phyloP scores from a whole-genome alignment of 2,113 vertebrate genomes.

The Telmatochromis brichardi region DNA sequence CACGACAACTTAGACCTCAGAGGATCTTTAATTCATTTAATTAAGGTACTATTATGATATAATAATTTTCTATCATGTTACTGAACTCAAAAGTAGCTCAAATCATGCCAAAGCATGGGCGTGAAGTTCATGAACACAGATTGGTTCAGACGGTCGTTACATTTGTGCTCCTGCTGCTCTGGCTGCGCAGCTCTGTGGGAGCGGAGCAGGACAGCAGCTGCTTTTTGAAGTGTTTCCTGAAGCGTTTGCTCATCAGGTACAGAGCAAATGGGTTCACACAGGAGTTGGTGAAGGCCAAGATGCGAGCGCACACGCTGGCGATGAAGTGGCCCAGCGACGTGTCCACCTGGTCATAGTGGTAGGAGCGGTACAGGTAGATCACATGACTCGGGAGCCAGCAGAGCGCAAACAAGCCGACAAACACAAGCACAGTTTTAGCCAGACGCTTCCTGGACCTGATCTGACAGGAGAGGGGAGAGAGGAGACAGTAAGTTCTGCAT shows the following conservation, averaged over 20 bases:
- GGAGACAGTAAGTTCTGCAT: background rate
- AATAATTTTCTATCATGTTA: background rate
- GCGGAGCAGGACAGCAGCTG: slow-evolving; percentile 82
- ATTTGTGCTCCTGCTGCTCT: slow-evolving; percentile 35
- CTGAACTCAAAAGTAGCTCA: background rate
- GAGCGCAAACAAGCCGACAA: slow-evolving; percentile 88
- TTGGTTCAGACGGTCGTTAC: slow-evolving; percentile 28
- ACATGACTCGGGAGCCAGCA: slow-evolving; percentile 94
- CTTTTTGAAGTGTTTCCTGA: slow-evolving; percentile 89
- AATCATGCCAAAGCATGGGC: background rate
- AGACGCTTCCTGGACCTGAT: slow-evolving; percentile 89
- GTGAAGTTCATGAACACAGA: background rate
- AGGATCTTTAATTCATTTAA: background rate
- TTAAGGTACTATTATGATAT: background rate
- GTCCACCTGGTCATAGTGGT: slow-evolving; percentile 87
- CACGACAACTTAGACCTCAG: background rate
- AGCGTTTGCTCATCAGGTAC: slow-evolving; percentile 91
- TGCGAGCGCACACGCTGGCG: slow-evolving; percentile 83
- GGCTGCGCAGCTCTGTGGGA: background rate
- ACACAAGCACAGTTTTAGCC: slow-evolving; percentile 91
- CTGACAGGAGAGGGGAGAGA: slow-evolving; percentile 53
- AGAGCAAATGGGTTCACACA: slow-evolving; percentile 94
- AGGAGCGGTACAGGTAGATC: slow-evolving; percentile 93
- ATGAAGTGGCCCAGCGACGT: slow-evolving; percentile 86
- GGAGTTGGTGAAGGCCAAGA: slow-evolving; percentile 92